A percentile compares a stretch with the other conserved stretches of the same genome.
These are phyloP conservation scores for Pimephales promelas DNA, from an alignment of 2,113 vertebrate genomes.

Conservation along the genomic window DNA sequence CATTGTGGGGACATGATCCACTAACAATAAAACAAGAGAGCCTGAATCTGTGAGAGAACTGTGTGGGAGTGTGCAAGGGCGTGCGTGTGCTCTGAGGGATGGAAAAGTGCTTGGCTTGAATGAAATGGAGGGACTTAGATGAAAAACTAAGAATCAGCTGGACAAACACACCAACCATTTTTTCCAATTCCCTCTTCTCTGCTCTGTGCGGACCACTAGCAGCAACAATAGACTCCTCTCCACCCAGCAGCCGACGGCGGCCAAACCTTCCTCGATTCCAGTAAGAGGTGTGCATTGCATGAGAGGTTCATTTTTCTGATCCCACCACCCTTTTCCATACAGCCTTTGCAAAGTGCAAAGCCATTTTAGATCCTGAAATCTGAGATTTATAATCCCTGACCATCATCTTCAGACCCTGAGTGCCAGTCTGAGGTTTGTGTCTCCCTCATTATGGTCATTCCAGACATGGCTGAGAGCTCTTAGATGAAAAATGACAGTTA, in stretches of 20 bases:
- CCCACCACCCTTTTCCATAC: conserved; percentile 52
- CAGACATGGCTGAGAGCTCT: neutral
- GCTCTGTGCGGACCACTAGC: neutral
- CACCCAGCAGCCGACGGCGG: neutral
- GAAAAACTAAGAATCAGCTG: conserved; percentile 58
- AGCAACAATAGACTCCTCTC: conserved; percentile 23
- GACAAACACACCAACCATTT: conserved; percentile 46
- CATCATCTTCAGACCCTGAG: neutral
- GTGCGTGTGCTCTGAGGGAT: conserved; percentile 22
- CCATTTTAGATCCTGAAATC: conserved; percentile 55
- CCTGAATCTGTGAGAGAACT: neutral
- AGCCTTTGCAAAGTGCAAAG: conserved; percentile 46
- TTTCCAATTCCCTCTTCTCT: conserved; percentile 18
- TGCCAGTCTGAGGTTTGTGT: neutral
- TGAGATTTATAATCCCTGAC: conserved; percentile 53
- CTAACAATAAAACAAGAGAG: conserved; percentile 7
- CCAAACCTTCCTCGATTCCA: conserved; percentile 21
- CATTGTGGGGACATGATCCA: conserved; percentile 3
- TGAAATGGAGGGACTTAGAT: conserved; percentile 25
- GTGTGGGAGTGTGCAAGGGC: conserved; percentile 42
- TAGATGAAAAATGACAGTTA: neutral
- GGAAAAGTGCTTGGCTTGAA: conserved; percentile 48
- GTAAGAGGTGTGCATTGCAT: conserved; percentile 55
- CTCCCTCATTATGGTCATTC: neutral
- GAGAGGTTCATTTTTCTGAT: conserved; percentile 56